Evolutionary conservation across 2,113 vertebrate species (phyloP).

Genomic region (Origma solitaria): DNA sequence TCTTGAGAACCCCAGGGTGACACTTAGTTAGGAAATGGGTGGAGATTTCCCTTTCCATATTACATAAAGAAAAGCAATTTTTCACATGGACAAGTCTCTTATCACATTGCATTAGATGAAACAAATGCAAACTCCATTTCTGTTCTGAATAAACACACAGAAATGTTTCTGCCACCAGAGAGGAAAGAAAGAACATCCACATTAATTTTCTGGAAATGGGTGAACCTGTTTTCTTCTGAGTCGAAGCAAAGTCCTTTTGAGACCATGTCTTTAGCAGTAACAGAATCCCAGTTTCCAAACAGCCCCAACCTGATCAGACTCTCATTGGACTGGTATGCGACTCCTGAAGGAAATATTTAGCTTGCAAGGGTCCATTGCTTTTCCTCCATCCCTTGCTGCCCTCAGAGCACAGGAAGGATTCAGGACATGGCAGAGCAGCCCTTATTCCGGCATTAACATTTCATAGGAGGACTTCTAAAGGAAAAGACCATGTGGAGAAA

Average conservation of each 20-base stretch:
- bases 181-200: background rate
- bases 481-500: background rate
- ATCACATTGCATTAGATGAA: background rate
- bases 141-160: background rate
- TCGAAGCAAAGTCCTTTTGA: background rate
- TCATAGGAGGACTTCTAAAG: background rate
- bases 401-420: background rate
- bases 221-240: background rate
- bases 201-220: background rate
- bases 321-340: background rate
- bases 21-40: background rate
- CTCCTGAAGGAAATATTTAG: background rate
- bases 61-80: background rate
- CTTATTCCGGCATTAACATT: background rate
- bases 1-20: background rate
- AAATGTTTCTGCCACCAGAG: background rate
- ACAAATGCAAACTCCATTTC: background rate
- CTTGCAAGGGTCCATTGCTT: background rate
- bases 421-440: background rate
- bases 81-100: background rate
- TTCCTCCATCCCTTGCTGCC: background rate
- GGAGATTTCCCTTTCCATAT: background rate
- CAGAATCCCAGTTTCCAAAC: background rate
- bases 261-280: background rate
- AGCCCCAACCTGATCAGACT: background rate